Conservation (phyloP, 2,888 invertebrate species). For the Thymelicus sylvestris region DNA sequence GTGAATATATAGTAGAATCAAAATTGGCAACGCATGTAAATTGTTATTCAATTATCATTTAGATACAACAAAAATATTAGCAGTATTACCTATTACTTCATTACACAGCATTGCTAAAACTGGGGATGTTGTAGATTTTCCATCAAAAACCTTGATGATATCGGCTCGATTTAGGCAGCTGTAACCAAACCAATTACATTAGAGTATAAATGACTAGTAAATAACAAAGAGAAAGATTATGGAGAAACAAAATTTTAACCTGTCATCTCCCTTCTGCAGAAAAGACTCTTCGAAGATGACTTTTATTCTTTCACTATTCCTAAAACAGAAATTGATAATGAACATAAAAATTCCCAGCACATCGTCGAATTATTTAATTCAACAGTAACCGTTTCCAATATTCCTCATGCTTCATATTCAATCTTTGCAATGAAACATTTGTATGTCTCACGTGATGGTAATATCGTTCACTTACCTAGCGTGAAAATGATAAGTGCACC, state of each 20-base stretch:
- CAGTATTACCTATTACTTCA: slow-evolving; percentile 83
- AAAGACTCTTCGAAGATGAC: slow-evolving; percentile 92
- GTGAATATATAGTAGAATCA: too few relatives aligned
- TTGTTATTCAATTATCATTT: too few relatives aligned
- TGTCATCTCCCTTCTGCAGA: slow-evolving; percentile 91
- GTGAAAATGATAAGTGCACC: slow-evolving; percentile 94
- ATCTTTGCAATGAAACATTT: slow-evolving; percentile 6
- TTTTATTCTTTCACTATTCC: slow-evolving; percentile 90
- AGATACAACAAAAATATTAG: too few relatives aligned
- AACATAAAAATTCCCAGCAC: slow-evolving; percentile 1
- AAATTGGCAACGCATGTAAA: too few relatives aligned
- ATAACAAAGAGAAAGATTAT: slow-evolving; percentile 27
- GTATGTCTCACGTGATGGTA: neutral
- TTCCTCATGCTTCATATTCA: slow-evolving; percentile 7
- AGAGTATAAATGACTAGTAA: neutral
- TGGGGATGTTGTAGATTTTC: slow-evolving; percentile 88
- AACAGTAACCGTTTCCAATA: neutral
- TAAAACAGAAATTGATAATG: slow-evolving; percentile 70
- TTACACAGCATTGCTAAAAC: slow-evolving; percentile 93
- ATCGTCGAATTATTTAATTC: neutral
- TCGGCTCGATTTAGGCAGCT: slow-evolving; percentile 93
- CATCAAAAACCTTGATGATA: slow-evolving; percentile 93
- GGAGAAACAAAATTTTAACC: slow-evolving; percentile 77
- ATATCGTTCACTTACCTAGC: slow-evolving; percentile 86
- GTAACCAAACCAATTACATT: slow-evolving; percentile 59